Conservation (phyloP, 2,888 invertebrate genomes). For the Apodemia zela region DNA sequence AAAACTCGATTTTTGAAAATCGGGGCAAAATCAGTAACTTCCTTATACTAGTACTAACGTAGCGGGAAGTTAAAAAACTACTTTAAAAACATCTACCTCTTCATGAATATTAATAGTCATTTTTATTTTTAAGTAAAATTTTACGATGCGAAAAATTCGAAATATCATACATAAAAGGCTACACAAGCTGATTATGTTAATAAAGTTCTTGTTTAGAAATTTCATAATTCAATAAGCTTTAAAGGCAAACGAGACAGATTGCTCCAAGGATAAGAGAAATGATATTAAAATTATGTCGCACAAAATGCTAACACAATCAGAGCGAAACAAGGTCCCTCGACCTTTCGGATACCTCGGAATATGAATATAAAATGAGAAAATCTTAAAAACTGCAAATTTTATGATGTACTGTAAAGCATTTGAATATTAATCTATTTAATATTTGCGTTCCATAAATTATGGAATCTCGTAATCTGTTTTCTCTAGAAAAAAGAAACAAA, state of each 20-base stretch:
- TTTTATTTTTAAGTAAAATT: too few species aligned
- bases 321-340: conserved; percentile 10
- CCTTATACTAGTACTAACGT: too few species aligned
- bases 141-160: not conserved
- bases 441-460: too few species aligned
- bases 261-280: conserved; percentile 10
- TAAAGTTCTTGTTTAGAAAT: conserved; percentile 12
- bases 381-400: not conserved
- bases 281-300: conserved; percentile 16
- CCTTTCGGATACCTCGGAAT: not conserved
- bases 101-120: too few species aligned
- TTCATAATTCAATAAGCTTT: conserved; percentile 10
- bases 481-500: too few species aligned
- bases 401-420: not conserved
- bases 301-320: conserved; percentile 14
- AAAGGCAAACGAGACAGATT: conserved; percentile 12
- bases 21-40: too few species aligned
- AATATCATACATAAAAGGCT: not conserved
- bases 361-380: conserved; percentile 4
- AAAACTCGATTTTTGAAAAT: too few species aligned
- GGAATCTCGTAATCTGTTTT: too few species aligned
- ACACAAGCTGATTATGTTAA: conserved; percentile 13
- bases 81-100: too few species aligned
- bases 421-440: not conserved
- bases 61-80: too few species aligned